Evolutionary conservation across 2,888 invertebrate species (phyloP).

Genomic region (Pseudeuparius sepicola): DNA sequence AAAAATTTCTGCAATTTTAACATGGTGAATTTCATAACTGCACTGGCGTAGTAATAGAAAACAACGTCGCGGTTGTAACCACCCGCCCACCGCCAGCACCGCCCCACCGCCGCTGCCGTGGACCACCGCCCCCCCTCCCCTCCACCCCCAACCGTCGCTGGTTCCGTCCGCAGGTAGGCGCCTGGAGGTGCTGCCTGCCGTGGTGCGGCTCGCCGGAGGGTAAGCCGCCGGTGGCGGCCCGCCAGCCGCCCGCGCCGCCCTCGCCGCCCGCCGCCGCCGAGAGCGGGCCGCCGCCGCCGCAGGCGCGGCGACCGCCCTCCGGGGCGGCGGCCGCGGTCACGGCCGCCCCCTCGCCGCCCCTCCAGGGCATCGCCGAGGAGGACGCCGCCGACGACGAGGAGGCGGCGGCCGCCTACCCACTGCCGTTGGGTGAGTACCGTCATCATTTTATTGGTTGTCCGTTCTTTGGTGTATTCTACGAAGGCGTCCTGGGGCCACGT

Average conservation of each 20-base stretch:
- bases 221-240: conserved; percentile 35
- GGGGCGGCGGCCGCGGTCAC: conserved; percentile 49
- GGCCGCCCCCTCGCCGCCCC: conserved; percentile 57
- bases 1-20: too few relatives aligned
- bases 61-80: too few relatives aligned
- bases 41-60: too few relatives aligned
- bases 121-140: too few relatives aligned
- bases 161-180: conserved; percentile 65
- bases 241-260: conserved; percentile 29
- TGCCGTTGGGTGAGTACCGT: too few relatives aligned
- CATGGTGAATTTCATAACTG: too few relatives aligned
- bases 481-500: too few relatives aligned
- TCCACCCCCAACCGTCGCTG: conserved; percentile 37
- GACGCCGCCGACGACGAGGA: conserved; percentile 50
- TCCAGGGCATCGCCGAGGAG: conserved; percentile 77
- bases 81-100: too few relatives aligned
- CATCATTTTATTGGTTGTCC: too few relatives aligned
- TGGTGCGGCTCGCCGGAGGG: conserved; percentile 63
- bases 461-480: too few relatives aligned
- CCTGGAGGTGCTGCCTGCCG: conserved; percentile 77
- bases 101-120: too few relatives aligned
- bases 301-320: conserved; percentile 43
- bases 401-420: conserved; percentile 41
- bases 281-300: conserved; percentile 54
- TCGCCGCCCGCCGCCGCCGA: conserved; percentile 35